A percentile compares a stretch with the other conserved stretches of the same genome.
Conservation (phyloP, 92 coral and sea anemone genomes). For the Parazoanthus atlanticus region DNA sequence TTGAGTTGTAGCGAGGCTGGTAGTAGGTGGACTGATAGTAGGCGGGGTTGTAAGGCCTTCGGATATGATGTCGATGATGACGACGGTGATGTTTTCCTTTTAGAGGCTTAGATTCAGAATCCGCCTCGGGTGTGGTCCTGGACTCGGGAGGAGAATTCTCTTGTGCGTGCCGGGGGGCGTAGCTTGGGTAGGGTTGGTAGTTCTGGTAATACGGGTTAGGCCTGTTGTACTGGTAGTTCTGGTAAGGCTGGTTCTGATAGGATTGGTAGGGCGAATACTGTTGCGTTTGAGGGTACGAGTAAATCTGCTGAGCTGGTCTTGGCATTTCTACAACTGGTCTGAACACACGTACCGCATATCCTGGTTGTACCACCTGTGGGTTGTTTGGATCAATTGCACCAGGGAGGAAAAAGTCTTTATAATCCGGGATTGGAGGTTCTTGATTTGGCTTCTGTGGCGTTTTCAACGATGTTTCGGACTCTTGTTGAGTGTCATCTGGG, state of each 20-base stretch:
- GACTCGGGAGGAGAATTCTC: not conserved
- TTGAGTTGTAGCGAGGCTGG: not conserved
- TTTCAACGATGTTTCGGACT: not conserved
- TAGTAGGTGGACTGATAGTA: not conserved
- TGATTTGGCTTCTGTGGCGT: not conserved
- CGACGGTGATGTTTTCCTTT: conserved; percentile 1
- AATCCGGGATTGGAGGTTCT: conserved; percentile 7
- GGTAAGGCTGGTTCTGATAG: conserved; percentile 18
- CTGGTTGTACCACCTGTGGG: conserved; percentile 39
- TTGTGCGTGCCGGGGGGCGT: not conserved
- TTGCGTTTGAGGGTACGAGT: conserved; percentile 11
- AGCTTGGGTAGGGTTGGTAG: conserved; percentile 8
- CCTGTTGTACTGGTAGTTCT: conserved; percentile 9
- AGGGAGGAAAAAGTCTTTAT: conserved; percentile 29
- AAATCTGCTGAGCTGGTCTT: conserved; percentile 19
- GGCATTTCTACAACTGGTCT: conserved; percentile 52
- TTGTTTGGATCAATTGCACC: not conserved
- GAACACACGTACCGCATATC: conserved; percentile 44
- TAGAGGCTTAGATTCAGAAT: not conserved
- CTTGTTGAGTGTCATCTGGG: not conserved
- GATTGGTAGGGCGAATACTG: conserved; percentile 30
- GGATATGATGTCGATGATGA: not conserved
- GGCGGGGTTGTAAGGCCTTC: not conserved
- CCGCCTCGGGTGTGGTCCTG: not conserved
- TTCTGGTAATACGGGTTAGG: conserved; percentile 21